Conservation (phyloP, 2,113 vertebrate species). For the Tachysurus vachellii region DNA sequence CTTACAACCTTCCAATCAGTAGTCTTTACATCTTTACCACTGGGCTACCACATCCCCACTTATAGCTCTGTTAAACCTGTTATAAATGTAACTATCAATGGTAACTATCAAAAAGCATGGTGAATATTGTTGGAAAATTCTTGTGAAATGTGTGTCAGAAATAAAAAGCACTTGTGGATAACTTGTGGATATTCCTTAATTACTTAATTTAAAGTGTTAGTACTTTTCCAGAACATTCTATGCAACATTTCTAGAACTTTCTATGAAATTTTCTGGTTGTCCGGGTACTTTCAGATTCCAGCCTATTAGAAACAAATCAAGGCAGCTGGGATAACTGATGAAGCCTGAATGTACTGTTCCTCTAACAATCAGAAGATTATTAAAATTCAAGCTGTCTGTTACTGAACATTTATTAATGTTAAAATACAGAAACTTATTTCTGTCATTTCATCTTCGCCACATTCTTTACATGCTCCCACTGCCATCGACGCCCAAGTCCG, state of each 20-base stretch:
- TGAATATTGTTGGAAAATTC: no score
- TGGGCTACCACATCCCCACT: no score
- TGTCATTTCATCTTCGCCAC: slow-evolving; percentile 29
- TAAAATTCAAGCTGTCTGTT: neutral
- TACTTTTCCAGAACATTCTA: neutral
- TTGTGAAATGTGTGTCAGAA: neutral
- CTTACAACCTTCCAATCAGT: no score
- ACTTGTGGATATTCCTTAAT: neutral
- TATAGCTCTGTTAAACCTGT: no score
- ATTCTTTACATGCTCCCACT: slow-evolving; percentile 75
- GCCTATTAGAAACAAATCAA: neutral
- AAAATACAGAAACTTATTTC: neutral
- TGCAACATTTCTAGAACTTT: neutral
- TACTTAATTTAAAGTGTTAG: neutral
- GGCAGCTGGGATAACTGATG: neutral
- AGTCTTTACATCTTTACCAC: no score
- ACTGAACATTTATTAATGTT: neutral
- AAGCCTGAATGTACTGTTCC: neutral
- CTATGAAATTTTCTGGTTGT: neutral
- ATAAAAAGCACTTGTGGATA: neutral
- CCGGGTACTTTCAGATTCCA: neutral
- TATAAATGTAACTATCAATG: no score
- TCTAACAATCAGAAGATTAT: neutral
- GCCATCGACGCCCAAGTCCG: slow-evolving; percentile 72
- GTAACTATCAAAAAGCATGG: no score